Percentiles rank a stretch among this genome's conserved stretches.
Conservation (phyloP, 1,140 invertebrate species). For the Micrasema longulum region DNA sequence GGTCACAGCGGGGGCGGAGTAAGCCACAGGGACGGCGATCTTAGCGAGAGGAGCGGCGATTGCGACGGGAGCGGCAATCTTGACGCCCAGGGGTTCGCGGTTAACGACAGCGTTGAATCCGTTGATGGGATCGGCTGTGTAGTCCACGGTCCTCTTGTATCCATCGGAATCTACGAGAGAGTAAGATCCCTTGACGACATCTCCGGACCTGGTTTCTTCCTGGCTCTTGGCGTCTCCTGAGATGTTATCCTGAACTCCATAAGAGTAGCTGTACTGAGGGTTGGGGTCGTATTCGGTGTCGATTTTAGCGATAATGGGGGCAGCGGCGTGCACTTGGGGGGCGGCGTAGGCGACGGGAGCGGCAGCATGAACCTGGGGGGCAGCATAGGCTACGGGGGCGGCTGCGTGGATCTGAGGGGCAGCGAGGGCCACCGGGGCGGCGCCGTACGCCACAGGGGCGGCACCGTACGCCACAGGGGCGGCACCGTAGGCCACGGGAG, state of each 20-base stretch:
- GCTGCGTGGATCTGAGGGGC: slow-evolving; percentile 55
- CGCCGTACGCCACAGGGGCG: slow-evolving; percentile 54
- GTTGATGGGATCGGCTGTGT: slow-evolving; percentile 70
- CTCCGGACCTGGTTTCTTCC: slow-evolving; percentile 69
- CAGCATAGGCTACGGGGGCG: slow-evolving; percentile 57
- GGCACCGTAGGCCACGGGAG: slow-evolving; percentile 50
- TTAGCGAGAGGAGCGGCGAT: slow-evolving; percentile 58
- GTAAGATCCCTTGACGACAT: slow-evolving; percentile 75
- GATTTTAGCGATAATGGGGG: slow-evolving; percentile 56
- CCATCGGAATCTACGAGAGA: slow-evolving; percentile 75
- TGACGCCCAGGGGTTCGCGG: slow-evolving; percentile 59
- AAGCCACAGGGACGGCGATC: slow-evolving; percentile 60
- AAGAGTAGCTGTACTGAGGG: slow-evolving; percentile 76
- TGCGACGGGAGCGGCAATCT: slow-evolving; percentile 39
- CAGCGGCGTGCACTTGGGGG: slow-evolving; percentile 50
- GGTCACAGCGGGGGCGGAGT: slow-evolving; percentile 62
- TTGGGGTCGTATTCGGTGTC: slow-evolving; percentile 70
- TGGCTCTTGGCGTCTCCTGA: slow-evolving; percentile 68
- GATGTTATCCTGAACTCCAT: slow-evolving; percentile 75
- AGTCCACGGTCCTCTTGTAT: slow-evolving; percentile 73
- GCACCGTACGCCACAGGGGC: slow-evolving; percentile 49
- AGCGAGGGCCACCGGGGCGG: slow-evolving; percentile 61
- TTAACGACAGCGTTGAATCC: slow-evolving; percentile 69
- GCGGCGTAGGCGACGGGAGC: slow-evolving; percentile 59
- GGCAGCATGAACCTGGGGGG: slow-evolving; percentile 57